Evolutionary conservation across 2,888 invertebrate genomes (phyloP).

Genomic region (Caenorhabditis becei): DNA sequence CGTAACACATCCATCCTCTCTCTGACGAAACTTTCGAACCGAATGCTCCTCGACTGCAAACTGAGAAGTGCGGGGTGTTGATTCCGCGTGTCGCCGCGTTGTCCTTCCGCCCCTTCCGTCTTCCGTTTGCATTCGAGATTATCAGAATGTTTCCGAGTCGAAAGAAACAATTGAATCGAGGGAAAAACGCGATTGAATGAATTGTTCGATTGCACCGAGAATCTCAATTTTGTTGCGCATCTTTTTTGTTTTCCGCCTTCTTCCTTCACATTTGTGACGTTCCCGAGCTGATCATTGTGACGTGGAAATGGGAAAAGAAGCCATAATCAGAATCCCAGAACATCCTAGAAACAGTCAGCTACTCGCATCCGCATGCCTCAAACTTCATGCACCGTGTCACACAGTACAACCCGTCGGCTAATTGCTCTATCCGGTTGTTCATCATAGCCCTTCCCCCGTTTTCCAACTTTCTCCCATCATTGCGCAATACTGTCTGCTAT

Average conservation of each 20-base stretch:
- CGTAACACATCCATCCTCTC: slow-evolving; percentile 21
- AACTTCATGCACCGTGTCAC: not conserved
- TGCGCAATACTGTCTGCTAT: slow-evolving; percentile 47
- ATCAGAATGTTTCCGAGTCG: slow-evolving; percentile 32
- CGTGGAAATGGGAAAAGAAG: not conserved
- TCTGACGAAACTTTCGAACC: not conserved
- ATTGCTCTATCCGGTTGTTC: slow-evolving; percentile 9
- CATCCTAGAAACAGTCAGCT: too few relatives aligned
- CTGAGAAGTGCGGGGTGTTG: too few relatives aligned
- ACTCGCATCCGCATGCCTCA: too few relatives aligned
- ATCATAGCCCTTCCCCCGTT: not conserved
- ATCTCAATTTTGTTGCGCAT: slow-evolving; percentile 22
- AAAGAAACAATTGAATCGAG: slow-evolving; percentile 14
- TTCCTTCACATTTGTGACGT: slow-evolving; percentile 2
- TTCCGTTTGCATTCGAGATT: slow-evolving; percentile 51
- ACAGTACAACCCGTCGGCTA: not conserved
- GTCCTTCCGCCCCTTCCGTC: slow-evolving; percentile 22
- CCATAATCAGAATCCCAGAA: too few relatives aligned
- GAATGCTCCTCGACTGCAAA: slow-evolving; percentile 8
- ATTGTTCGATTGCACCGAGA: not conserved
- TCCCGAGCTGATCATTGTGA: not conserved
- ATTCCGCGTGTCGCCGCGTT: slow-evolving; percentile 14
- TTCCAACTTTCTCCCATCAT: slow-evolving; percentile 9
- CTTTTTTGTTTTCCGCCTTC: slow-evolving; percentile 29
- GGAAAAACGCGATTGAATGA: slow-evolving; percentile 1